These are phyloP conservation scores for Cynopterus brachyotis DNA, from an alignment of 2,113 vertebrate species.

Conservation along the genomic window DNA sequence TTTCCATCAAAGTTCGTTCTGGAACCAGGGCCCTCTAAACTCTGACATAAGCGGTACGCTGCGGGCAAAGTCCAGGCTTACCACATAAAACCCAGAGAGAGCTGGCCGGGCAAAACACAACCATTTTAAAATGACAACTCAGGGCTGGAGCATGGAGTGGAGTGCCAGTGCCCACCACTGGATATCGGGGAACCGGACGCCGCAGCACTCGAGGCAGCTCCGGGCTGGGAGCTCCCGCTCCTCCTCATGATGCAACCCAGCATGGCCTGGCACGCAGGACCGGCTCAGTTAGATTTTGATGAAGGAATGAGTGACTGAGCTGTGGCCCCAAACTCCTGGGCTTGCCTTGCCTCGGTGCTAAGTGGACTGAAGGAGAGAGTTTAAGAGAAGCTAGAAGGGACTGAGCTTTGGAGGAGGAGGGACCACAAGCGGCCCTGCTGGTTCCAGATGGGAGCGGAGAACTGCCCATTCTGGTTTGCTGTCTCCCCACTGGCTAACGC, in stretches of 20 bases:
- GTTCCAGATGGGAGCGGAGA: background rate
- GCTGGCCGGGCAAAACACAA: background rate
- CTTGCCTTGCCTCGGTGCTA: background rate
- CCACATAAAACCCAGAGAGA: background rate
- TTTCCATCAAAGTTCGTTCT: background rate
- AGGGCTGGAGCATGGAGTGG: accelerated
- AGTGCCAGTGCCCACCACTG: background rate
- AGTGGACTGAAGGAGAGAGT: background rate
- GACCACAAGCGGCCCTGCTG: too few relatives aligned
- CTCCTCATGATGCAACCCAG: too few relatives aligned
- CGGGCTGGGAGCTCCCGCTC: too few relatives aligned
- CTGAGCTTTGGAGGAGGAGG: too few relatives aligned
- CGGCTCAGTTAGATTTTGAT: background rate
- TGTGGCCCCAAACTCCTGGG: background rate
- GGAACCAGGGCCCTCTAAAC: background rate
- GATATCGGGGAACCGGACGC: background rate
- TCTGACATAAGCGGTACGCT: background rate
- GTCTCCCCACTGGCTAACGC: too few relatives aligned
- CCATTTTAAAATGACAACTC: background rate
- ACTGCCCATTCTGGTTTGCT: background rate
- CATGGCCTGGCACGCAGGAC: background rate
- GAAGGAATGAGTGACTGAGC: background rate
- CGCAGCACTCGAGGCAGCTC: background rate
- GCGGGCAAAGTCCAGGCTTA: background rate
- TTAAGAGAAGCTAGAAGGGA: background rate